Conservation (phyloP, 2,888 invertebrate species). For the Eudemis profundana region DNA sequence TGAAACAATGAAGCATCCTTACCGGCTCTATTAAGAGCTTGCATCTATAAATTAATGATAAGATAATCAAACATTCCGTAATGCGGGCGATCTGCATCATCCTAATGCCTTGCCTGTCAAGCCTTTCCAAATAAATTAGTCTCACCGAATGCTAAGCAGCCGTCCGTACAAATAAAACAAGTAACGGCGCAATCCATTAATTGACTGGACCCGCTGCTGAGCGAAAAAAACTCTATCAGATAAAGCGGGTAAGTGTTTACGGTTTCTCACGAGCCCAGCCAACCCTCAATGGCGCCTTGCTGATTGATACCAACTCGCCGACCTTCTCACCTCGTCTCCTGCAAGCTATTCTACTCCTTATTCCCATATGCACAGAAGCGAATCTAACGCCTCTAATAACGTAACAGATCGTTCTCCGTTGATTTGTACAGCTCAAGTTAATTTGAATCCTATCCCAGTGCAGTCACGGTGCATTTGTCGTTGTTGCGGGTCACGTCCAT, state of each 20-base stretch:
- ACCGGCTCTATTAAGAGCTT: neutral
- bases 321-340: slow-evolving; percentile 68
- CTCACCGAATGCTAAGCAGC: slow-evolving; percentile 74
- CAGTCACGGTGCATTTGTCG: slow-evolving; percentile 50
- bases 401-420: slow-evolving; percentile 50
- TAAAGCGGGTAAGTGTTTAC: slow-evolving; percentile 84
- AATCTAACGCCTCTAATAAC: slow-evolving; percentile 46
- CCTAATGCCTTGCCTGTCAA: slow-evolving; percentile 75
- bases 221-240: slow-evolving; percentile 81
- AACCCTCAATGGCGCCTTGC: slow-evolving; percentile 85
- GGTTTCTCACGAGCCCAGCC: slow-evolving; percentile 82
- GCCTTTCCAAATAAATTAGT: slow-evolving; percentile 78
- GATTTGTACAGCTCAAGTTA: slow-evolving; percentile 49
- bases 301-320: slow-evolving; percentile 82
- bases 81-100: slow-evolving; percentile 65
- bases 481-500: slow-evolving; percentile 58
- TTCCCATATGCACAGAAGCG: slow-evolving; percentile 46
- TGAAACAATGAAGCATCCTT: neutral
- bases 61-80: slow-evolving; percentile 61
- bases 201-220: slow-evolving; percentile 81
- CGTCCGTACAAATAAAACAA: slow-evolving; percentile 75
- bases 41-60: slow-evolving; percentile 30
- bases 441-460: slow-evolving; percentile 50
- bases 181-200: slow-evolving; percentile 84
- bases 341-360: slow-evolving; percentile 56